Evolutionary conservation across 2,888 invertebrate species (phyloP), one percentile per base, ranked within the genome.

Genomic region (Lissocephala sabroskyi): DNA sequence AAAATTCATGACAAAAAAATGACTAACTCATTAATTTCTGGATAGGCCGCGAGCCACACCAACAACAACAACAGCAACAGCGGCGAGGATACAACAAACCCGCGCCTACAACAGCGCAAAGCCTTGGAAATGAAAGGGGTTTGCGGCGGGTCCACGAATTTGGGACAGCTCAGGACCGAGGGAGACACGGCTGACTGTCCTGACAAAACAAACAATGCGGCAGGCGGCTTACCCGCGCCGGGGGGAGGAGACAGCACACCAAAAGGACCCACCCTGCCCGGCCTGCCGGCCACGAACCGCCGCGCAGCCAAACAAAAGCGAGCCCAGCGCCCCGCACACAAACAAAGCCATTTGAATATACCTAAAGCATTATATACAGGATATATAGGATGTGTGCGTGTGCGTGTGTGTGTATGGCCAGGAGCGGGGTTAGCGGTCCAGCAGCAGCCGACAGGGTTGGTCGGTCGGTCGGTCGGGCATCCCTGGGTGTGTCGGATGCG

Each of bases 11-110:
- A 68, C 49, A 68, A 73, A n/a, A n/a, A 68, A 68, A 68, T 76
- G 68, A 68, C 68, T 68, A 75, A 68, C 68, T 68, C 76, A 68
- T 68, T 68, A 68, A 68, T 68, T 68, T 68, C 76, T 68, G 73
- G n/a, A 76, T 75, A 68, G 59, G 52, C n/a, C n/a, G n/a, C n/a
- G n/a, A n/a, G n/a, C n/a, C n/a, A n/a, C n/a, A n/a, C n/a, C n/a
- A n/a, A n/a, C n/a, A n/a, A n/a, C n/a, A n/a, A n/a, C n/a, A n/a
- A n/a, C n/a, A n/a, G n/a, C n/a, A n/a, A n/a, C n/a, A n/a, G n/a
- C n/a, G n/a, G n/a, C n/a, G n/a, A n/a, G n/a, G n/a, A n/a, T n/a
- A n/a, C n/a, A n/a, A n/a, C n/a, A n/a, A n/a, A n/a, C n/a, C n/a
- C n/a, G n/a, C n/a, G n/a, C n/a, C n/a, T n/a, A n/a, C n/a, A n/a